phyloP scores from a whole-genome alignment of 2,113 vertebrate species.

The Microcebus ravelobensis region DNA sequence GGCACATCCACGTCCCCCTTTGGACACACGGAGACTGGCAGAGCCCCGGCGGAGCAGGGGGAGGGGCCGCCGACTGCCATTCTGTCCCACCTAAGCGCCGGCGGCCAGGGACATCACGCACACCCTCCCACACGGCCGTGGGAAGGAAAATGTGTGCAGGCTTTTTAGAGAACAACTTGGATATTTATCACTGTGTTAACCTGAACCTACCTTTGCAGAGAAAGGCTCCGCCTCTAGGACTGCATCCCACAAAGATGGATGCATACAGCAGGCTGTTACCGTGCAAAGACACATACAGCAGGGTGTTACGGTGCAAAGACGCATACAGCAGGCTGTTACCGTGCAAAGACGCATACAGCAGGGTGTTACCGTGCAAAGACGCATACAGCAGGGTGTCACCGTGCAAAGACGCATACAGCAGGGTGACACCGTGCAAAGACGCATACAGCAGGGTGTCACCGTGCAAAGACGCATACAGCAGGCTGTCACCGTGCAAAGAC shows the following conservation, averaged over 20 bases:
- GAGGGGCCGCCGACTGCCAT: background rate
- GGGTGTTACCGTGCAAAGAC: no score
- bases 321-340: no score
- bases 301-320: rapidly evolving
- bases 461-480: no score
- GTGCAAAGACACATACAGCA: no score
- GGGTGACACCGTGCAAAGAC: background rate
- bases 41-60: background rate
- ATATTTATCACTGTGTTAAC: background rate
- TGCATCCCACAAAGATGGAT: background rate
- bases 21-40: background rate
- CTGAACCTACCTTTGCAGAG: background rate
- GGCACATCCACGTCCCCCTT: background rate
- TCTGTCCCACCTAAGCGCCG: background rate
- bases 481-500: rapidly evolving
- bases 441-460: rapidly evolving
- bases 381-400: rapidly evolving
- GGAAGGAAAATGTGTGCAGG: background rate
- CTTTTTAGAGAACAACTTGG: background rate
- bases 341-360: no score
- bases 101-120: background rate
- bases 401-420: no score
- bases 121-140: background rate
- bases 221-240: background rate
- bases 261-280: no score